Evolutionary conservation across 2,797 vertebrate genomes (phyloP).

Genomic region (Epinephelus malabaricus): DNA sequence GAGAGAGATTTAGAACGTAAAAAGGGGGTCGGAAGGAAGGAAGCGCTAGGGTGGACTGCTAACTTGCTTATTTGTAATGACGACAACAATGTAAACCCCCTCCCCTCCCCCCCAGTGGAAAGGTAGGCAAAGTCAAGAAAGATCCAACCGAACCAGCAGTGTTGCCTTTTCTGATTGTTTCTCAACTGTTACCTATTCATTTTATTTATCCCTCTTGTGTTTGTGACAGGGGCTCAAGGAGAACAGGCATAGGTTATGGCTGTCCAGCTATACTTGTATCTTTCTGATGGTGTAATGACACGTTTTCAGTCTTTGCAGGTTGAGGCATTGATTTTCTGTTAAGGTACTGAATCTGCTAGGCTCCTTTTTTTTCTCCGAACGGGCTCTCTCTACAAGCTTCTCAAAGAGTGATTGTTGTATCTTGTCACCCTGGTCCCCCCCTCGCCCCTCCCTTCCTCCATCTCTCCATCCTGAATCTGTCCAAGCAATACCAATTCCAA

Average conservation of each 20-base stretch:
- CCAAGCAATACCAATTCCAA: conserved; percentile 87
- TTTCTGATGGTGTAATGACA: conserved; percentile 76
- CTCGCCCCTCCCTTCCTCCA: conserved; percentile 55
- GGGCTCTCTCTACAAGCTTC: conserved; percentile 65
- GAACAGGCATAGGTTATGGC: conserved; percentile 66
- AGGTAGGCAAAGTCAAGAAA: conserved; percentile 75
- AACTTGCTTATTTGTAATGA: conserved; percentile 84
- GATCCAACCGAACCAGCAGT: conserved; percentile 88
- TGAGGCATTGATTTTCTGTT: conserved; percentile 76
- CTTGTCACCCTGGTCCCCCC: conserved; percentile 53
- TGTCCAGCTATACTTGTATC: conserved; percentile 74
- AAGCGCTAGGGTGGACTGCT: conserved; percentile 82
- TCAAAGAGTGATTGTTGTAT: conserved; percentile 75
- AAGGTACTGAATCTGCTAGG: conserved; percentile 82
- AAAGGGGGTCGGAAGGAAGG: conserved; percentile 68
- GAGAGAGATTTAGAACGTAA: conserved; percentile 64
- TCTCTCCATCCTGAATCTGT: conserved; percentile 78
- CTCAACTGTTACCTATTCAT: conserved; percentile 84
- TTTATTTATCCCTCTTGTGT: conserved; percentile 81
- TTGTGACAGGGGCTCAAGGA: conserved; percentile 73
- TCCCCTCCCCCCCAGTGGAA: conserved; percentile 43
- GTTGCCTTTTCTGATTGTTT: conserved; percentile 89
- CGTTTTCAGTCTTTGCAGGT: conserved; percentile 77
- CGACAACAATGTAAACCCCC: conserved; percentile 79
- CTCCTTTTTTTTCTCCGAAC: conserved; percentile 51